Evolutionary conservation across 2,888 invertebrate genomes (phyloP).

Genomic region (Steromphala cineraria): DNA sequence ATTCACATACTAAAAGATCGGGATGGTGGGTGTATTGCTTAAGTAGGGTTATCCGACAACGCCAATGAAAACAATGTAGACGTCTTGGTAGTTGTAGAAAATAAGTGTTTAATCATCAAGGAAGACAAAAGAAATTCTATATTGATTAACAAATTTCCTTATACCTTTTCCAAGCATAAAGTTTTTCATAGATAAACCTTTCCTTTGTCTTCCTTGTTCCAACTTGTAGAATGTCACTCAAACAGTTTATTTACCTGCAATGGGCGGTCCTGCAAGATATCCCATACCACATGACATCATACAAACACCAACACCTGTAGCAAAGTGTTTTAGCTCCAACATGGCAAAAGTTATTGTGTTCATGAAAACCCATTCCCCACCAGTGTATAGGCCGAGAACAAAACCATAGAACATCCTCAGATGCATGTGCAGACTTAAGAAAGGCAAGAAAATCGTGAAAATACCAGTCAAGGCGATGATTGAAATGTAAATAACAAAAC

Average conservation of each 20-base stretch:
- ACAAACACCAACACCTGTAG: slow-evolving; percentile 17
- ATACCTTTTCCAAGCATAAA: no score
- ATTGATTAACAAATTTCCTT: no score
- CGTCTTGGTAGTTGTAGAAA: no score
- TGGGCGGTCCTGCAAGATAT: slow-evolving; percentile 20
- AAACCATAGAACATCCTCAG: slow-evolving; percentile 11
- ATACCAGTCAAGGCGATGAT: neutral
- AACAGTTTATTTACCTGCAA: neutral
- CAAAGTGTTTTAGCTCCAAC: slow-evolving; percentile 12
- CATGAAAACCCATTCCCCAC: slow-evolving; percentile 7
- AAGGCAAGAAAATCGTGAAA: neutral
- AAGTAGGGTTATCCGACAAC: no score
- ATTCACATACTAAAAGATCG: no score
- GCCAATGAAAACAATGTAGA: no score
- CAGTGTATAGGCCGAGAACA: slow-evolving; percentile 22
- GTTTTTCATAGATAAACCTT: no score
- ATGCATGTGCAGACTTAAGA: neutral
- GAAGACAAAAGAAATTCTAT: no score
- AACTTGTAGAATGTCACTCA: no score
- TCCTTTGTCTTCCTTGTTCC: no score
- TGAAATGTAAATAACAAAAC: neutral
- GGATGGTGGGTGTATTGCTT: no score
- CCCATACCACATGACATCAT: slow-evolving; percentile 13
- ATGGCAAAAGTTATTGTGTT: slow-evolving; percentile 13
- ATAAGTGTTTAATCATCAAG: no score